phyloP scores from a whole-genome alignment of 2,113 vertebrate species.

The Crotalus helleri region DNA sequence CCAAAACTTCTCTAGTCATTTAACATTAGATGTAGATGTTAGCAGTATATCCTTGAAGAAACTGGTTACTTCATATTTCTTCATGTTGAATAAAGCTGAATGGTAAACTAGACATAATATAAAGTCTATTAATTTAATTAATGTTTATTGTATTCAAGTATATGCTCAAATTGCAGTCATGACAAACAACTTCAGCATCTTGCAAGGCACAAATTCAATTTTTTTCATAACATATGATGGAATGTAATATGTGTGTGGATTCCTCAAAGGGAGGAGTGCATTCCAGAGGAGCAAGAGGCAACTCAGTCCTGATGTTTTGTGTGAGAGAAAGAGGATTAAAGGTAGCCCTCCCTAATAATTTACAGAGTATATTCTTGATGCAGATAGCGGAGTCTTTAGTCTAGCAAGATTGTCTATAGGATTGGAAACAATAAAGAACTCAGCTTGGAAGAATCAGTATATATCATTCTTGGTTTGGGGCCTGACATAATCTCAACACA shows the following conservation, averaged over 20 bases:
- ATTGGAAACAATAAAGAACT: background rate
- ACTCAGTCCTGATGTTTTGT: background rate
- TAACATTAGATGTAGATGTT: background rate
- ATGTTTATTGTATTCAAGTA: background rate
- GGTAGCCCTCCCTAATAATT: background rate
- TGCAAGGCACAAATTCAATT: background rate
- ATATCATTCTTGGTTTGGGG: background rate
- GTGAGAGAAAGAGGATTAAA: too few relatives aligned
- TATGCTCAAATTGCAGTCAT: background rate
- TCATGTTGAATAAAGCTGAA: background rate
- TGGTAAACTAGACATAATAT: background rate
- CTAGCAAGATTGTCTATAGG: background rate
- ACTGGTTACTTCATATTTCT: background rate
- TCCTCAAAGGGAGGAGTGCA: background rate
- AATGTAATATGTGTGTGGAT: background rate
- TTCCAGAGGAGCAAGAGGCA: background rate
- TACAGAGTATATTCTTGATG: background rate
- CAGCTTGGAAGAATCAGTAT: background rate
- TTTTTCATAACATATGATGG: background rate
- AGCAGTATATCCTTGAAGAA: background rate
- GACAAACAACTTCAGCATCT: background rate
- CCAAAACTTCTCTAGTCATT: background rate
- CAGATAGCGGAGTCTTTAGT: background rate
- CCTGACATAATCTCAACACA: background rate
- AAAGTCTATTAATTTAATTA: background rate